A percentile compares a stretch with the other conserved stretches of the same genome.
Conservation (phyloP, 2,113 vertebrate genomes). For the Trinectes maculatus region DNA sequence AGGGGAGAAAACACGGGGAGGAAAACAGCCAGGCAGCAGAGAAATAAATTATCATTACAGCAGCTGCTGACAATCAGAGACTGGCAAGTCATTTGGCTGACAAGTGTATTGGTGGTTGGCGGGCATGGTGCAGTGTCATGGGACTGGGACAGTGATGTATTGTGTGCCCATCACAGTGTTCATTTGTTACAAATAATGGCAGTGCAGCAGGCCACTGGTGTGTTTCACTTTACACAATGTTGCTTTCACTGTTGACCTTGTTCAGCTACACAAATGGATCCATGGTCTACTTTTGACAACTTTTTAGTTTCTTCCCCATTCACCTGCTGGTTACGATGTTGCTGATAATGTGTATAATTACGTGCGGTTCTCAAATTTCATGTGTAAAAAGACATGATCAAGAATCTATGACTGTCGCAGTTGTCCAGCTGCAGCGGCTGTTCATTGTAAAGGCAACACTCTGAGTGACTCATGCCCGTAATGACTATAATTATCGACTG, state of each 20-base stretch:
- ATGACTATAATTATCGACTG: slow-evolving; percentile 64
- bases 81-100: slow-evolving; percentile 70
- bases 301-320: too few species aligned
- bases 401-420: slow-evolving; percentile 39
- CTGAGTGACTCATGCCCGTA: slow-evolving; percentile 59
- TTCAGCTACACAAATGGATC: slow-evolving; percentile 9
- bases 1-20: slow-evolving; percentile 23
- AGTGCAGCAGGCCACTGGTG: slow-evolving; percentile 42
- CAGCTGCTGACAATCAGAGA: slow-evolving; percentile 71
- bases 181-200: slow-evolving; percentile 63
- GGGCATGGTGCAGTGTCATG: slow-evolving; percentile 51
- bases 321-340: slow-evolving; percentile 6
- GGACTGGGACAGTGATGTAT: slow-evolving; percentile 69
- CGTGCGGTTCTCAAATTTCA: too few species aligned
- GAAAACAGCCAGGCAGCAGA: slow-evolving; percentile 23
- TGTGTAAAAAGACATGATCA: too few species aligned
- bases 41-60: slow-evolving; percentile 68
- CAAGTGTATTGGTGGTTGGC: slow-evolving; percentile 52
- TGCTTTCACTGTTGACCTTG: slow-evolving; percentile 24
- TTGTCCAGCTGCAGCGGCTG: slow-evolving; percentile 39
- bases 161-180: slow-evolving; percentile 56
- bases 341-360: slow-evolving; percentile 16
- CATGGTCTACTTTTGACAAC: not conserved
- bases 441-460: slow-evolving; percentile 57
- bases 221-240: slow-evolving; percentile 16